phyloP scores from a whole-genome alignment of 2,113 vertebrate genomes.

The Synchiropus splendidus region DNA sequence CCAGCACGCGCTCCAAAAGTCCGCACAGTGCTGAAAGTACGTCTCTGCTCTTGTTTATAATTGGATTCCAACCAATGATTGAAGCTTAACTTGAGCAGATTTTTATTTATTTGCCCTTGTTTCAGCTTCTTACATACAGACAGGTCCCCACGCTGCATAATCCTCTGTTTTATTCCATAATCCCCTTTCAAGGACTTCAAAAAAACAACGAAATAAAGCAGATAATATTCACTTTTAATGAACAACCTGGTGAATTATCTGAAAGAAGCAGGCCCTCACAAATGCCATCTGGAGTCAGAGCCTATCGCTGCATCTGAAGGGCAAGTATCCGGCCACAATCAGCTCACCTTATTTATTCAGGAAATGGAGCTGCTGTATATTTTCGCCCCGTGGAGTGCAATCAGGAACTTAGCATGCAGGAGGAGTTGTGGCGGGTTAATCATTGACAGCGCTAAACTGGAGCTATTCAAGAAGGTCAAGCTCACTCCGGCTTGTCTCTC shows the following conservation, averaged over 20 bases:
- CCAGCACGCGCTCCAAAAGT: too few species aligned
- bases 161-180: slow-evolving; percentile 33
- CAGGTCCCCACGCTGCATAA: slow-evolving; percentile 16
- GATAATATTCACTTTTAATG: too few species aligned
- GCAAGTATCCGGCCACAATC: slow-evolving; percentile 37
- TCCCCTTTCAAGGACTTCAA: slow-evolving; percentile 38
- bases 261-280: slow-evolving; percentile 19
- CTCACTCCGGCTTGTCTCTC: slow-evolving; percentile 10
- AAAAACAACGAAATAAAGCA: too few species aligned
- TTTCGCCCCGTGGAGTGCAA: slow-evolving; percentile 5
- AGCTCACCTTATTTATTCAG: slow-evolving; percentile 26
- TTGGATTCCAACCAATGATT: slow-evolving; percentile 16
- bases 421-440: too few species aligned
- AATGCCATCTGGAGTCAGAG: slow-evolving; percentile 37
- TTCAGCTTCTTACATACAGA: slow-evolving; percentile 15
- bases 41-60: slow-evolving; percentile 5
- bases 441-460: too few species aligned
- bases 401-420: neutral
- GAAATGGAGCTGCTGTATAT: slow-evolving; percentile 27
- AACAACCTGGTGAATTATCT: slow-evolving; percentile 30
- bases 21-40: slow-evolving; percentile 1
- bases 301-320: slow-evolving; percentile 37
- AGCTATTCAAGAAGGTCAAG: neutral
- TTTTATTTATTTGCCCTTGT: slow-evolving; percentile 19
- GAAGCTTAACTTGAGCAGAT: slow-evolving; percentile 10